phyloP scores from a whole-genome alignment of 2,888 invertebrate species.

The Oscheius sp. region DNA sequence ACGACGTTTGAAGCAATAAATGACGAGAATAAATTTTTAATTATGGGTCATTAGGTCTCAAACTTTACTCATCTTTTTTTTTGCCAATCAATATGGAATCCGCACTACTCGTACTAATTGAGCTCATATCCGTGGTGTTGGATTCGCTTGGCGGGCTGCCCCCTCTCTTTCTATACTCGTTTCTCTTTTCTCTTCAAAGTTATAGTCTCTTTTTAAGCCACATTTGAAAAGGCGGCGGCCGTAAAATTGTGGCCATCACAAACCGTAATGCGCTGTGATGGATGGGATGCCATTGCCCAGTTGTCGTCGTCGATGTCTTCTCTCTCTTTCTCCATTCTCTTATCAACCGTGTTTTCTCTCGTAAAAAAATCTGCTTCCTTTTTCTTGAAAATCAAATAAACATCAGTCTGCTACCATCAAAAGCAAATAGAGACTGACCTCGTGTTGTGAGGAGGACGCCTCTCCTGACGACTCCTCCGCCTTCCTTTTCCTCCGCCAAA shows the following conservation, averaged over 20 bases:
- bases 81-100: too few species aligned
- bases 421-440: not conserved
- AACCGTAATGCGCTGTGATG: conserved; percentile 32
- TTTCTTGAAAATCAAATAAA: too few species aligned
- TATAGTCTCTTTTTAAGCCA: conserved; percentile 6
- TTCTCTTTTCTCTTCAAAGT: too few species aligned
- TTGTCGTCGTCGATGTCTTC: not conserved
- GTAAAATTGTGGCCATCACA: conserved; percentile 19
- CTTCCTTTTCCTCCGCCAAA: conserved; percentile 10
- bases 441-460: not conserved
- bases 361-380: conserved; percentile 16
- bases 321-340: not conserved
- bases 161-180: not conserved
- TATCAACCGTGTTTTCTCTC: too few species aligned
- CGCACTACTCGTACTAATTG: too few species aligned
- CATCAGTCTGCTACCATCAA: conserved; percentile 3
- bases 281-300: conserved; percentile 11
- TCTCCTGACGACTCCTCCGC: conserved; percentile 12
- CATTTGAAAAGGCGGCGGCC: conserved; percentile 13
- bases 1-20: too few species aligned
- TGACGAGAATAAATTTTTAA: too few species aligned
- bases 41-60: too few species aligned
- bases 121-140: too few species aligned
- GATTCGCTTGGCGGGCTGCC: not conserved
- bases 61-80: conserved; percentile 10